phyloP scores from a whole-genome alignment of 2,888 invertebrate genomes.

The Litoditis marina region DNA sequence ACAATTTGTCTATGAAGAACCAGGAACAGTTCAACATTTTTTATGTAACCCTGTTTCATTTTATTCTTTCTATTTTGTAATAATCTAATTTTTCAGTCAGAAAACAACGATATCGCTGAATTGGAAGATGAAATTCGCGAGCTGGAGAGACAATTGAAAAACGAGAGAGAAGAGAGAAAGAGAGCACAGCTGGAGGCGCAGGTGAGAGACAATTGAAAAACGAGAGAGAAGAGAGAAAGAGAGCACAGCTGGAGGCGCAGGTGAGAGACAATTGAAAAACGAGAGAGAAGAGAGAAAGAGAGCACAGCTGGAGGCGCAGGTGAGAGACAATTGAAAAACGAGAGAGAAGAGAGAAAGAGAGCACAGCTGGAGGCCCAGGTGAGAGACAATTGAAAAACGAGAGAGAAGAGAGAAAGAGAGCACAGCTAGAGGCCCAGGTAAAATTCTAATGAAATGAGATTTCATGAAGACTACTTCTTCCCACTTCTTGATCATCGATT shows the following conservation, averaged over 20 bases:
- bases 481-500: too few relatives aligned
- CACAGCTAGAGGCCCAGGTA: conserved; percentile 1
- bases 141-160: conserved; percentile 20
- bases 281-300: neutral
- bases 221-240: neutral
- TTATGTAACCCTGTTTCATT: too few relatives aligned
- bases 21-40: too few relatives aligned
- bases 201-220: neutral
- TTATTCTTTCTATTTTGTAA: too few relatives aligned
- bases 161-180: conserved; percentile 22
- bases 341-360: conserved; percentile 19
- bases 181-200: neutral
- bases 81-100: too few relatives aligned
- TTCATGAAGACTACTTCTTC: too few relatives aligned
- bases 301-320: conserved; percentile 13
- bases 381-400: conserved; percentile 7
- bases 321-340: conserved; percentile 25
- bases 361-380: conserved; percentile 2
- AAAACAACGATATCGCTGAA: too few relatives aligned
- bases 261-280: neutral
- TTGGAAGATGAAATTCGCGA: conserved; percentile 17
- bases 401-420: conserved; percentile 11
- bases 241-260: neutral
- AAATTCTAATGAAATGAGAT: too few relatives aligned
- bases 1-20: too few relatives aligned